A percentile compares a stretch with the other conserved stretches of the same genome.
phyloP scores from a whole-genome alignment of 2,113 vertebrate genomes.

The Trematomus loennbergii region DNA sequence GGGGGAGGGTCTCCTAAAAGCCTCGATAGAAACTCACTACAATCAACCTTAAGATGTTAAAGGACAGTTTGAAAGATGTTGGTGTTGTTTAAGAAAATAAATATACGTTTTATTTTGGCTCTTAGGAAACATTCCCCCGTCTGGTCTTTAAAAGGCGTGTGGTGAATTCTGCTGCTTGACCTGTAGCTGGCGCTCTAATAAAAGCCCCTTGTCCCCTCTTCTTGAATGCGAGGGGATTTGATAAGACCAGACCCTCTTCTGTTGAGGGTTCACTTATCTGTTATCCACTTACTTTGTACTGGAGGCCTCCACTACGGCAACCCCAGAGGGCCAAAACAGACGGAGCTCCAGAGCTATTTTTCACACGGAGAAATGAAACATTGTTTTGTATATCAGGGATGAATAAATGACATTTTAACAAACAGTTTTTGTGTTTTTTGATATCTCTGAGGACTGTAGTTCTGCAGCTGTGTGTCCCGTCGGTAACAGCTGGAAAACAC shows the following conservation, averaged over 20 bases:
- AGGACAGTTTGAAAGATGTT: constrained; percentile 22
- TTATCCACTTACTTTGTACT: constrained; percentile 39
- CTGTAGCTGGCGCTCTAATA: constrained; percentile 21
- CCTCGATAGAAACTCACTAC: not conserved
- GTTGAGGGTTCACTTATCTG: constrained; percentile 29
- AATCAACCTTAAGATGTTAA: constrained; percentile 17
- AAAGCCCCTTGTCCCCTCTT: constrained; percentile 21
- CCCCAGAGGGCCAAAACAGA: constrained; percentile 50
- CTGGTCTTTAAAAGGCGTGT: constrained; percentile 24
- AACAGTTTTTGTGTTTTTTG: constrained; percentile 19
- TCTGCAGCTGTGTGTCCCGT: constrained; percentile 32
- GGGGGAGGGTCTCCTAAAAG: constrained; percentile 32
- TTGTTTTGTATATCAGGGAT: constrained; percentile 83
- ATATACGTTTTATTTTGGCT: constrained; percentile 9
- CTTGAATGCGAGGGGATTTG: constrained; percentile 35
- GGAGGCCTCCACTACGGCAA: constrained; percentile 35
- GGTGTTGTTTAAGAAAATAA: constrained; percentile 1
- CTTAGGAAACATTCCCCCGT: constrained; percentile 41
- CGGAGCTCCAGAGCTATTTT: constrained; percentile 72
- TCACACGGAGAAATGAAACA: constrained; percentile 63
- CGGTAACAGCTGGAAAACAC: constrained; percentile 55
- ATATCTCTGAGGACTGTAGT: not conserved
- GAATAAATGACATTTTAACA: constrained; percentile 86
- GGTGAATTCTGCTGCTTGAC: constrained; percentile 46
- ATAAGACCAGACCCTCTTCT: constrained; percentile 44